Base-by-base conservation (phyloP, 2,797 vertebrate species). In the Pachyuromys duprasi region DNA sequence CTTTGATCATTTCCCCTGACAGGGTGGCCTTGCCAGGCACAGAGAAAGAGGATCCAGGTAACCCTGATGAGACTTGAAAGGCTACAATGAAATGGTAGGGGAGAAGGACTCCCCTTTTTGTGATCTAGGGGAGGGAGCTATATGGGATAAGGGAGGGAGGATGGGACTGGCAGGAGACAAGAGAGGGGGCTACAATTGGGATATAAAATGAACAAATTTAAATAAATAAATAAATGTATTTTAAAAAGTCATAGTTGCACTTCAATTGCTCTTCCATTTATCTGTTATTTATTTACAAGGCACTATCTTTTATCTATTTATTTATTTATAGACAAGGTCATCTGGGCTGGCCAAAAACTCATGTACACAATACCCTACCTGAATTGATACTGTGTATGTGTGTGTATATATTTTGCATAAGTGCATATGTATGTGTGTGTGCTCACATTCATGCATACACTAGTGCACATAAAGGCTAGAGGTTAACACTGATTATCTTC, bases 231-330 rank as follows among this genome's bases (percentile, higher is more conserved):
- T 49, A 49, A 49, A 49, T 11, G 49, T 49, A 49, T 49, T 49
- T 49, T n/a, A n/a, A 49, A 49, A 49, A 49, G 49, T 49, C 24
- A 75, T 18, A 49, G 31, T 31, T 15, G 18, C 0, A 65, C 42
- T 26, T 82, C 72, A 70, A 65, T 13, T 76, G 36, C 11, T 65
- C 15, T 78, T 82, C 79, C 15, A 86, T 53, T 84, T 18, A 49
- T 74, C 31, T 55, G 8, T 79, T 86, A 86, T 55, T 57, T 88
- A 8, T 91, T 86, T 94, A 53, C 2, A 42, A 88, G 67, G 15
- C 36, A 74, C 69, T 17, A 7, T 86, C 22, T 2, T 36, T 69
- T 69, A 4, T 89, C 42, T 57, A 1, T 55, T 78, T 94, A 62
- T 79, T 95, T 49, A 53, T 45, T 63, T 76, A 53, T 49, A 65